Percentiles rank a stretch among this genome's conserved stretches.
Conservation (phyloP, 2,113 vertebrate genomes). For the Amia ocellicauda region DNA sequence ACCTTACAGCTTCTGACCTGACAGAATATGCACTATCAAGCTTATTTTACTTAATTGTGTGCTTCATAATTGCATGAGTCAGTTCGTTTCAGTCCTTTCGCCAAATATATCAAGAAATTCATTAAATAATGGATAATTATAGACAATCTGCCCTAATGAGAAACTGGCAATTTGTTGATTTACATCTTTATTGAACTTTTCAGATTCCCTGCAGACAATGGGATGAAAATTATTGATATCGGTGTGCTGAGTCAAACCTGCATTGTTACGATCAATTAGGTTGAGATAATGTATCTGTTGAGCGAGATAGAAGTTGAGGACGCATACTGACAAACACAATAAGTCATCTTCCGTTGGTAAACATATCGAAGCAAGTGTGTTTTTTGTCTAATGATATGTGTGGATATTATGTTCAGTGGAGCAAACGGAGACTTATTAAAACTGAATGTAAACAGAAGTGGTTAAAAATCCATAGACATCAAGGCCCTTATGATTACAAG, state of each 20-base stretch:
- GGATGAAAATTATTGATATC: constrained; percentile 24
- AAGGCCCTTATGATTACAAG: too few species aligned
- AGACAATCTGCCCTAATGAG: constrained; percentile 29
- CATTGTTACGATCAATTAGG: constrained; percentile 34
- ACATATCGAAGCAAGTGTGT: too few species aligned
- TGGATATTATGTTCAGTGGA: too few species aligned
- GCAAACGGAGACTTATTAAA: too few species aligned
- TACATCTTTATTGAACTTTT: constrained; percentile 44
- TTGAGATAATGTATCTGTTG: too few species aligned
- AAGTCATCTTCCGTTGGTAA: too few species aligned
- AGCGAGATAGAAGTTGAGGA: too few species aligned
- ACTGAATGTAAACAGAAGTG: not conserved
- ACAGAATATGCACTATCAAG: constrained; percentile 9
- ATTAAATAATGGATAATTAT: constrained; percentile 44
- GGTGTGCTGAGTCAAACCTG: constrained; percentile 32
- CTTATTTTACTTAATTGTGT: constrained; percentile 31
- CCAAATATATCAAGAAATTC: constrained; percentile 39
- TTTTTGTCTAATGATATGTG: too few species aligned
- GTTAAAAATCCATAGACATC: not conserved
- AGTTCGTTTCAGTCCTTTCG: constrained; percentile 36
- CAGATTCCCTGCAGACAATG: constrained; percentile 32
- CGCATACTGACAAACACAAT: too few species aligned
- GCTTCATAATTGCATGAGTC: constrained; percentile 29
- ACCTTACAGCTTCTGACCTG: constrained; percentile 3
- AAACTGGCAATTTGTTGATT: constrained; percentile 38